Percentiles rank a stretch among this genome's conserved stretches.
phyloP scores from a whole-genome alignment of 1,140 invertebrate species.

The Tetragonula clypearis region DNA sequence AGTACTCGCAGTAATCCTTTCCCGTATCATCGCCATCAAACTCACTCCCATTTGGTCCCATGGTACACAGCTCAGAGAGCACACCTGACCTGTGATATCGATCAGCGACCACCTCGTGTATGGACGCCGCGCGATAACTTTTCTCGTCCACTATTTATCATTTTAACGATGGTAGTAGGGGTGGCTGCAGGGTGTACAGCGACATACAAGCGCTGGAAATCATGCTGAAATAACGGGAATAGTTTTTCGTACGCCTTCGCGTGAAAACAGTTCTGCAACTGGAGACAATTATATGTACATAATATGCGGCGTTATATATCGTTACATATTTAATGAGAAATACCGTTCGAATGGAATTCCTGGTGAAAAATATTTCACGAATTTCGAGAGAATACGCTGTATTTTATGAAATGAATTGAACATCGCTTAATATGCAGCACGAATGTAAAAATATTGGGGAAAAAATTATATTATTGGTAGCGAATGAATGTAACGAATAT shows the following conservation, averaged over 20 bases:
- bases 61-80: background rate
- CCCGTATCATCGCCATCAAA: constrained; percentile 48
- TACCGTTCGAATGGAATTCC: background rate
- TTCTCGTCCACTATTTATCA: constrained; percentile 33
- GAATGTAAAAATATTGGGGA: background rate
- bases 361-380: no score
- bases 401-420: background rate
- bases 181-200: background rate
- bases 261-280: background rate
- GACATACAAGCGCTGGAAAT: constrained; percentile 1
- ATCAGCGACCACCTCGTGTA: constrained; percentile 19
- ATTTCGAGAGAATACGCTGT: no score
- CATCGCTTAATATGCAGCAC: background rate
- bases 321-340: background rate
- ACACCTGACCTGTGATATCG: constrained; percentile 50
- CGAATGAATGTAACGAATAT: background rate
- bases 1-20: constrained; percentile 1
- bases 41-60: constrained; percentile 18
- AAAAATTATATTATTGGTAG: background rate
- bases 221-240: constrained; percentile 32
- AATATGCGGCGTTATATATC: background rate
- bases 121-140: constrained; percentile 20
- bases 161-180: constrained; percentile 13
- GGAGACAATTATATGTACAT: background rate
- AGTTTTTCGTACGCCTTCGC: constrained; percentile 3